These are phyloP conservation scores for Ips typographus DNA, from an alignment of 1,140 invertebrate species.

Conservation along the genomic window DNA sequence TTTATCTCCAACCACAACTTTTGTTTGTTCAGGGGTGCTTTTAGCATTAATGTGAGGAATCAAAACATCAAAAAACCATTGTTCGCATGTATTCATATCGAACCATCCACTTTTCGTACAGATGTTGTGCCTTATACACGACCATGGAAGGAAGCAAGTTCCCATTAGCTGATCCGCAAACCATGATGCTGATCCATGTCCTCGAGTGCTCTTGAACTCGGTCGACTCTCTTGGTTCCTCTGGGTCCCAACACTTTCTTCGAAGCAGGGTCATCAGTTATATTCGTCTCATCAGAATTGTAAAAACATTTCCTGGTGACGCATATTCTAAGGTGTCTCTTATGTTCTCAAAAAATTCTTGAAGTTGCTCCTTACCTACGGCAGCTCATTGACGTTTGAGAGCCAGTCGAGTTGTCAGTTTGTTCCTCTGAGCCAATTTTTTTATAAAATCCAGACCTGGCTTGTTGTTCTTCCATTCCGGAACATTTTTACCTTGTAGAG, in stretches of 20 bases:
- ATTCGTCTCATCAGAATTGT: slow-evolving; percentile 37
- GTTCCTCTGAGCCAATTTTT: background rate
- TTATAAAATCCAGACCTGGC: slow-evolving; percentile 7
- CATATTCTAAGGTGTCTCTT: background rate
- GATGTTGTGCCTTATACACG: slow-evolving; percentile 50
- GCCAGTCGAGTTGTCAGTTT: background rate
- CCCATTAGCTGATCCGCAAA: slow-evolving; percentile 38
- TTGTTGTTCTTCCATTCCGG: slow-evolving; percentile 4
- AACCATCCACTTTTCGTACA: slow-evolving; percentile 51
- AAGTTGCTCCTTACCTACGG: background rate
- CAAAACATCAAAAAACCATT: slow-evolving; percentile 44
- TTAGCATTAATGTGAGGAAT: slow-evolving; percentile 2
- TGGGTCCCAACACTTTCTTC: slow-evolving; percentile 30
- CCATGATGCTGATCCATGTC: slow-evolving; percentile 40
- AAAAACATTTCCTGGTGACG: slow-evolving; percentile 10
- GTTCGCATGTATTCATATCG: slow-evolving; percentile 46
- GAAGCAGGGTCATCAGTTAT: slow-evolving; percentile 34
- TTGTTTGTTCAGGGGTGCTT: slow-evolving; percentile 2
- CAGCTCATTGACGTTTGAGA: slow-evolving; percentile 1
- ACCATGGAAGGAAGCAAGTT: slow-evolving; percentile 43
- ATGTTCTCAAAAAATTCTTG: slow-evolving; percentile 23
- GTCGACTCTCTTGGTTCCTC: slow-evolving; percentile 23
- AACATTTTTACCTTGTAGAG: slow-evolving; percentile 3
- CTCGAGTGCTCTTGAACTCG: slow-evolving; percentile 29
- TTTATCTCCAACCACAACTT: slow-evolving; percentile 2